Evolutionary conservation across 1,140 invertebrate genomes (phyloP), one percentile per base, ranked within the genome.

Genomic region (Stegodyphus mimosarum): DNA sequence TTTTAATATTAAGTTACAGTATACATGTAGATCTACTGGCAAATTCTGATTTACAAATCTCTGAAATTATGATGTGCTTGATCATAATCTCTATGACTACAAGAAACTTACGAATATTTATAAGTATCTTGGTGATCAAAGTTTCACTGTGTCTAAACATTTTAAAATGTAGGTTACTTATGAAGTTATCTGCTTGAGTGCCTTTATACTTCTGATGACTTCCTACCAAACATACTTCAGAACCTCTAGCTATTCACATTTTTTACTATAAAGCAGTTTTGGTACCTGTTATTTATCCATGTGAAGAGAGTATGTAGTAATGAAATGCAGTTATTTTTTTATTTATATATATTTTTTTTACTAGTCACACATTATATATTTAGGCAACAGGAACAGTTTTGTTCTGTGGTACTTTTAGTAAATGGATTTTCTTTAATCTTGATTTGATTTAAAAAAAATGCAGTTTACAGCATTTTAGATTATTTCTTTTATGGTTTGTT

Each of bases 101-200:
- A 33, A 33, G 33, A 33, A 33, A 33, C 33, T 33, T 33, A 1
- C 1, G 33, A 33, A 33, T 33, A 33, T 33, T 33, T 33, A 33
- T 33, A 33, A 33, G 33, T 33, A 33, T 33, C 33, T 33, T 33
- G 33, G 33, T 33, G 33, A 33, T 33, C 76, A 78, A 69, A 66
- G 76, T 78, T 78, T 78, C 76, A 78, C 76, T 78, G 76, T 69
- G 52, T 69, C 60, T 13, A 64, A 53, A 69, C 49, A 60, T 78
- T 78, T 67, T 69, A 69, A 67, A 18, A 67, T 50, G 52, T 69
- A 53, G 76, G 64, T 78, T 69, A 67, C 66, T 78, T 78, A 69
- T 69, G 76, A 78, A 78, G 76, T 78, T 78, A 78, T 78, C 76
- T 78, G 64, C 66, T 78, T 78, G 64, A 78, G 76, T 78, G 76